phyloP scores from a whole-genome alignment of 2,113 vertebrate genomes.

The Pycnonotus jocosus region DNA sequence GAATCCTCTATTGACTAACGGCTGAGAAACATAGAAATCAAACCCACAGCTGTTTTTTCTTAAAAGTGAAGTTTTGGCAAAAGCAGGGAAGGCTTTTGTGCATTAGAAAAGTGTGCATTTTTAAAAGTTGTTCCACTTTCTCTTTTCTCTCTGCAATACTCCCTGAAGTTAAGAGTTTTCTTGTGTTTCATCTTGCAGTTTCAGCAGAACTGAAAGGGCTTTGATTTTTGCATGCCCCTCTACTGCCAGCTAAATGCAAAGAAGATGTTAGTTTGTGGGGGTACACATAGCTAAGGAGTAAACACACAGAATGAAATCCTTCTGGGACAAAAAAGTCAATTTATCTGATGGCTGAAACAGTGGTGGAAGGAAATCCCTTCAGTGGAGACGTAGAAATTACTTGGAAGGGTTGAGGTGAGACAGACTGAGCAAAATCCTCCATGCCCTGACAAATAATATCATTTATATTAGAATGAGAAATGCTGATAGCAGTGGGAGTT shows the following conservation, averaged over 20 bases:
- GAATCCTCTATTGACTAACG: constrained; percentile 14
- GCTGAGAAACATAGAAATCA: not conserved
- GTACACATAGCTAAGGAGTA: not conserved
- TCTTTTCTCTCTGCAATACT: constrained; percentile 6
- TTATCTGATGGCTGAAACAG: not conserved
- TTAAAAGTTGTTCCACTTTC: constrained; percentile 35
- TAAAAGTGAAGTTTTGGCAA: constrained; percentile 33
- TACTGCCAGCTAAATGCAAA: not conserved
- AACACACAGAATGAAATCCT: not conserved
- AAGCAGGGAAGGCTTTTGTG: not conserved
- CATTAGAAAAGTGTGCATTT: constrained; percentile 24
- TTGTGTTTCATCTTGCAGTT: constrained; percentile 22
- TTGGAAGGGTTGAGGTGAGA: not conserved
- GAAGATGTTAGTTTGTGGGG: not conserved
- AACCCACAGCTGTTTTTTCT: constrained; percentile 52
- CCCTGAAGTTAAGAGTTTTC: not conserved
- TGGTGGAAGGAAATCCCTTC: not conserved
- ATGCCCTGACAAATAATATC: not conserved
- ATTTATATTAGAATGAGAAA: not conserved
- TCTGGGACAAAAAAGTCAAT: not conserved
- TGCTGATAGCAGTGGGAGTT: not conserved
- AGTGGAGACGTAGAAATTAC: not conserved
- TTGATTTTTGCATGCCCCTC: not conserved
- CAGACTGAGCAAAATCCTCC: not conserved
- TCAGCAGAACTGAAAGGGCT: not conserved